These are phyloP conservation scores for Morone chrysops DNA, from an alignment of 2,113 vertebrate genomes.

Conservation along the genomic window DNA sequence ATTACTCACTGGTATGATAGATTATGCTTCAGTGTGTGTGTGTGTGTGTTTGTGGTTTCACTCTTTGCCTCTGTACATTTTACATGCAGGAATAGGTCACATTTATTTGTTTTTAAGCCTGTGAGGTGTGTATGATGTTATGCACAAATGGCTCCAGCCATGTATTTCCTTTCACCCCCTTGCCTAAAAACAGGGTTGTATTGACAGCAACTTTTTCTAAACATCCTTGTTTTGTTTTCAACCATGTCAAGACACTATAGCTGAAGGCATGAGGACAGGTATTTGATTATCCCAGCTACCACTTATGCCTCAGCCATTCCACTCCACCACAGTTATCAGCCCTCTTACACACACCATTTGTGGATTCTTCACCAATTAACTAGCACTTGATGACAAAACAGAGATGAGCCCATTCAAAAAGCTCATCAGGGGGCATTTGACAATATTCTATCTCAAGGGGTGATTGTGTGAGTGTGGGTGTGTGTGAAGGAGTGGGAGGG, in stretches of 20 bases:
- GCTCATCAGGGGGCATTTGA: slow-evolving; percentile 83
- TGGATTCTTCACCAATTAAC: slow-evolving; percentile 89
- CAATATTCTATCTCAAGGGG: slow-evolving; percentile 85
- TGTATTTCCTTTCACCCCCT: neutral
- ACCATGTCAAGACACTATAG: slow-evolving; percentile 35
- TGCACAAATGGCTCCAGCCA: neutral
- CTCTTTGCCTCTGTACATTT: slow-evolving; percentile 1
- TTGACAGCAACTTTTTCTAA: neutral
- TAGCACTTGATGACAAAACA: slow-evolving; percentile 89
- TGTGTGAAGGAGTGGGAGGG: slow-evolving; percentile 67
- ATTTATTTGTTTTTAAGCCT: neutral
- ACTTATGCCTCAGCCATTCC: slow-evolving; percentile 74
- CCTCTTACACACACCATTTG: slow-evolving; percentile 88
- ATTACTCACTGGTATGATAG: slow-evolving; percentile 53
- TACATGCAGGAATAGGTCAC: slow-evolving; percentile 1
- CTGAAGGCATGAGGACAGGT: slow-evolving; percentile 59
- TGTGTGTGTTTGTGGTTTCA: slow-evolving; percentile 14
- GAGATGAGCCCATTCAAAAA: slow-evolving; percentile 87
- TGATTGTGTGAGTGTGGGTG: slow-evolving; percentile 48
- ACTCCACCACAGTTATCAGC: slow-evolving; percentile 87
- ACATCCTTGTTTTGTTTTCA: slow-evolving; percentile 15
- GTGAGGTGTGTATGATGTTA: neutral
- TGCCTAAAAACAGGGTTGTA: slow-evolving; percentile 1
- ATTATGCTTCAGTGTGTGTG: slow-evolving; percentile 30
- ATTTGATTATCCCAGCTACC: slow-evolving; percentile 86